Evolutionary conservation across 53 echinoderm and acorn worm species (phyloP).

Genomic region (Pentamera pediparva): DNA sequence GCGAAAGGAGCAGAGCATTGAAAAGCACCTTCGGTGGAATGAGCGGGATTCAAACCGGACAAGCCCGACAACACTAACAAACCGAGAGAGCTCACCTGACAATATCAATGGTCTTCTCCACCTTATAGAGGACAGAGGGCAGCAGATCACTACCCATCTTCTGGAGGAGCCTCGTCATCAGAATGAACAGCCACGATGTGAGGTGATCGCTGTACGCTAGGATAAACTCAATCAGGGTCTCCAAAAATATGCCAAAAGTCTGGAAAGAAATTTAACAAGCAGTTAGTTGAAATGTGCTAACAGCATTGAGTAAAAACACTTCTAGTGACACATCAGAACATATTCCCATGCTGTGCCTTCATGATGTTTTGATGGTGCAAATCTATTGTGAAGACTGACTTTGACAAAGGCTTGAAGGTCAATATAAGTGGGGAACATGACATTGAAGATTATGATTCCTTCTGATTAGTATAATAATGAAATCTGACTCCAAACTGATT

Average conservation of each 20-base stretch:
- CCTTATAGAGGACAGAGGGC: constrained; percentile 71
- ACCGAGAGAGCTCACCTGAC: constrained; percentile 56
- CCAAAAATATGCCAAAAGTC: constrained; percentile 87
- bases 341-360: neutral
- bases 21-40: too few species aligned
- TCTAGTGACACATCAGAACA: neutral
- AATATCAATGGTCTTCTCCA: constrained; percentile 75
- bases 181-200: constrained; percentile 78
- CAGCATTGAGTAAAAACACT: neutral
- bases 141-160: constrained; percentile 92
- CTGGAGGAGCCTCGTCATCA: constrained; percentile 82
- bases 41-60: too few species aligned
- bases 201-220: constrained; percentile 73
- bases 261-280: too few species aligned
- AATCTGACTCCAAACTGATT: too few species aligned
- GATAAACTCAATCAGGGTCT: constrained; percentile 81
- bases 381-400: neutral
- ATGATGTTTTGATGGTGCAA: too few species aligned
- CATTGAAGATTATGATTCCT: too few species aligned
- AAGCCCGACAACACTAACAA: neutral
- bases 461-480: too few species aligned
- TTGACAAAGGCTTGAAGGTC: neutral
- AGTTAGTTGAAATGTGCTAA: too few species aligned
- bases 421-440: too few species aligned
- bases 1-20: neutral